A percentile compares a stretch with the other conserved stretches of the same genome.
Evolutionary conservation across 2,797 vertebrate genomes (phyloP).

Genomic region (Loris lydekkerianus): DNA sequence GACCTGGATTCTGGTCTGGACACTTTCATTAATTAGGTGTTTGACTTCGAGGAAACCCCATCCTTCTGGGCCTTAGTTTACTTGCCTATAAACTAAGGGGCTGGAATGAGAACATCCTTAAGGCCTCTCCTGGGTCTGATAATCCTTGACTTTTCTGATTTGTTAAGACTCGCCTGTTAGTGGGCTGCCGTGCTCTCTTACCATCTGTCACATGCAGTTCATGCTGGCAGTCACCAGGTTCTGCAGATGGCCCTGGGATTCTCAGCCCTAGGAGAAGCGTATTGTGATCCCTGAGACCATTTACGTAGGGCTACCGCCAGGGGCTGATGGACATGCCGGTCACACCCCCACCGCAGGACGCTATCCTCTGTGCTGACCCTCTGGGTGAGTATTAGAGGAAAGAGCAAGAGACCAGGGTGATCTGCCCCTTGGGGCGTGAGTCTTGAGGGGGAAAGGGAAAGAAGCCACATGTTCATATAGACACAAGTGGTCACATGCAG

Average conservation of each 20-base stretch:
- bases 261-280: no score
- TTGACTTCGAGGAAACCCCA: background rate
- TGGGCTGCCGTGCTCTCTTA: background rate
- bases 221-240: background rate
- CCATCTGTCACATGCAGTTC: background rate
- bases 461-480: rapidly evolving
- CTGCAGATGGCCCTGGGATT: background rate
- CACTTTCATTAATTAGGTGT: background rate
- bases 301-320: rapidly evolving
- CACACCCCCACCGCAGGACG: background rate
- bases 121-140: background rate
- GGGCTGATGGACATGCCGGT: rapidly evolving
- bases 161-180: background rate
- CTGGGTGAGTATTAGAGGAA: background rate
- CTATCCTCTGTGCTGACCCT: background rate
- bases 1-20: background rate
- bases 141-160: background rate
- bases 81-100: conserved; percentile 10
- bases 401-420: background rate
- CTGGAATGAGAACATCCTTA: background rate
- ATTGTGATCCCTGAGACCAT: background rate
- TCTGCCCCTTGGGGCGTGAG: rapidly evolving
- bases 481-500: rapidly evolving
- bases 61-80: background rate
- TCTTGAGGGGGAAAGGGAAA: background rate